Evolutionary conservation across 1,140 invertebrate genomes (phyloP), one percentile per base, ranked within the genome.

Genomic region (Drosophila teissieri): DNA sequence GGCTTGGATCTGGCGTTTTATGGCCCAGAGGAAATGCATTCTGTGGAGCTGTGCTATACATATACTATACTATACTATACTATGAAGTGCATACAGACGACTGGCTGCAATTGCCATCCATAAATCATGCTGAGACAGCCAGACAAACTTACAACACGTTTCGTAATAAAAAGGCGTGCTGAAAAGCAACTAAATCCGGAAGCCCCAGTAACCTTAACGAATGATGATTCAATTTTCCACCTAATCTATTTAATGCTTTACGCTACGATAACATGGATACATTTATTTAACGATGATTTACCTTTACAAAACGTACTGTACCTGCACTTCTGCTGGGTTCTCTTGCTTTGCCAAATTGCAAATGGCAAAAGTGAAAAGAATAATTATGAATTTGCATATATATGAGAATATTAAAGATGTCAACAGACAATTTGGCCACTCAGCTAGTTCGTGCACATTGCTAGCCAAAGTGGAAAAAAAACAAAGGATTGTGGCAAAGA

Each of bases 301-400:
- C 51, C 19, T 17, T 11, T 27, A 24, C 24, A 36, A 55, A 48
- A 27, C 49, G 42, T n/a, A 56, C 34, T 70, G 37, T 48, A 70
- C 36, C 36, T 56, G 64, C 24, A 15, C 5, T 22, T 46, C 40
- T 48, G 34, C 37, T 24, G 15, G 17, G 17, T 31, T 24, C 17
- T 22, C 45, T 53, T 36, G 3, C 45, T 27, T 56, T 70, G 68
- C 68, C 68, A 70, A 70, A 56, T 57, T 69, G n/a, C n/a, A 70
- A 70, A 68, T 70, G 67, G 49, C 67, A 70, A 70, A 36, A 55
- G 67, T 40, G 63, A 57, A 44, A 58, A 48, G 37, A 27, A 37
- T 39, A 70, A 57, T 70, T 70, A 70, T 70, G 68, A 69, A 57
- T 27, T 24, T 70, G 42, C 45, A 60, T 60, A 51, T 52, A 37